A percentile compares a stretch with the other conserved stretches of the same genome.
Evolutionary conservation across 2,888 invertebrate species (phyloP).

Genomic region (Chaetogeoica ovagalla): DNA sequence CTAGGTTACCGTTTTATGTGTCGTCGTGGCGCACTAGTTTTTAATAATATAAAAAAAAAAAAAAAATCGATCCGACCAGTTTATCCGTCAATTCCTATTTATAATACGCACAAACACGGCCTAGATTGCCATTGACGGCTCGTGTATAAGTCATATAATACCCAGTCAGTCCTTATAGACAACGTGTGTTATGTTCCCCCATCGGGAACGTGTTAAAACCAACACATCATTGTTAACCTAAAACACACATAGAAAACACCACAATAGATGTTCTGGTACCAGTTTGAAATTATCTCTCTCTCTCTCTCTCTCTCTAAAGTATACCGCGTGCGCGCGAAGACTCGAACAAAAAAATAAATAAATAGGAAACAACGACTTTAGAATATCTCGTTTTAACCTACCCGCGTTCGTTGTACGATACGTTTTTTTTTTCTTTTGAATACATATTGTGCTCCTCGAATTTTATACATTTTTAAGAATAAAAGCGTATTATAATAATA

Average conservation of each 20-base stretch:
- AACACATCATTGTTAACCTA: slow-evolving; percentile 28
- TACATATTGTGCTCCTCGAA: background rate
- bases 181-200: background rate
- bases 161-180: background rate
- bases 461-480: background rate
- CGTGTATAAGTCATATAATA: slow-evolving; percentile 10
- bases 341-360: background rate
- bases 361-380: background rate
- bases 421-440: background rate
- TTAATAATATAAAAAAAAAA: slow-evolving; percentile 43
- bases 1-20: slow-evolving; percentile 9
- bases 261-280: slow-evolving; percentile 14
- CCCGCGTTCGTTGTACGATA: background rate
- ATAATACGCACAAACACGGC: slow-evolving; percentile 7
- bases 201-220: background rate
- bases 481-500: background rate
- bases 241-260: slow-evolving; percentile 8
- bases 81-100: slow-evolving; percentile 33
- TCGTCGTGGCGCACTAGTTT: slow-evolving; percentile 26
- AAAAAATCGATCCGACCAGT: slow-evolving; percentile 30
- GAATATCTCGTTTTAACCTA: background rate
- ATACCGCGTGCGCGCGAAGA: background rate
- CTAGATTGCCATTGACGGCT: slow-evolving; percentile 39
- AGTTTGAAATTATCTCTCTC: background rate
- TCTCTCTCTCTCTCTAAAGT: background rate